Evolutionary conservation across 2,113 vertebrate genomes (phyloP).

Genomic region (Pitta sordida): DNA sequence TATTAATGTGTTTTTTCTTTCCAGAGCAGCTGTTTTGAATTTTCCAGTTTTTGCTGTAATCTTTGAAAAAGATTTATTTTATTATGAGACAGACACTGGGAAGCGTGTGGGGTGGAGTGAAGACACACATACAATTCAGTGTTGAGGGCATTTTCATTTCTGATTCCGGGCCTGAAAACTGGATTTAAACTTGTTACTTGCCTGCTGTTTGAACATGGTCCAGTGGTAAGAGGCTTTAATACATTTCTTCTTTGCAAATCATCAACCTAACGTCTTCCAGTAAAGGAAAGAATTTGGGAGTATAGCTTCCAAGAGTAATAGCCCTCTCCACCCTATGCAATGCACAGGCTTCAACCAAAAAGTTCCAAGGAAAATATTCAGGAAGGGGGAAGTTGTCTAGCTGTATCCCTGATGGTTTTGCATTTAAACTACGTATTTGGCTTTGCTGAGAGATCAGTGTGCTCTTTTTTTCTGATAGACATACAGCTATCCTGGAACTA

Average conservation of each 20-base stretch:
- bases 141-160: neutral
- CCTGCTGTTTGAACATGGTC: constrained; percentile 41
- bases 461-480: neutral
- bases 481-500: neutral
- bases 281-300: constrained; percentile 55
- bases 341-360: neutral
- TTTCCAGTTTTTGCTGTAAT: neutral
- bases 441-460: neutral
- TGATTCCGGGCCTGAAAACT: neutral
- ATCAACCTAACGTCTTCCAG: constrained; percentile 51
- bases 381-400: neutral
- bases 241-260: constrained; percentile 54
- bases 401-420: neutral
- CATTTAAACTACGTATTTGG: neutral
- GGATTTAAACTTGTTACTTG: constrained; percentile 36
- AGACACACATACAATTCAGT: neutral
- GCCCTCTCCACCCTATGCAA: neutral
- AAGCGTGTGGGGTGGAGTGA: neutral
- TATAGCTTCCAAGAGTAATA: constrained; percentile 53
- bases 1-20: neutral
- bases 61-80: neutral
- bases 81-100: neutral
- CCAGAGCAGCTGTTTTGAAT: constrained; percentile 16
- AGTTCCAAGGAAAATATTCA: constrained; percentile 29
- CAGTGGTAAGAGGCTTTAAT: constrained; percentile 42